Evolutionary conservation across 1,140 invertebrate genomes (phyloP).

Genomic region (Phymorhynchus buccinoides): DNA sequence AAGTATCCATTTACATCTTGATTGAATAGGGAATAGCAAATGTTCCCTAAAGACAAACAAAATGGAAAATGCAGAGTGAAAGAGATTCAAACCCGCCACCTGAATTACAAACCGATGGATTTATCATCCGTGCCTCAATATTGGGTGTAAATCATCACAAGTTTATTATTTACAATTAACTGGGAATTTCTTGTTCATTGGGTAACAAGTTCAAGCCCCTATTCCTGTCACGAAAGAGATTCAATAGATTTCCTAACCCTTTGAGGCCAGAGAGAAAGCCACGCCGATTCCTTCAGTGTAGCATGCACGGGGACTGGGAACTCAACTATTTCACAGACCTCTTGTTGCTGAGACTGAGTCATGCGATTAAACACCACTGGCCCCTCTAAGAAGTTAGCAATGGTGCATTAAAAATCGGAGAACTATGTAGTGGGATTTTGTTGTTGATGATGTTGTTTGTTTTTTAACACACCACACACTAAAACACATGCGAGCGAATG

Average conservation of each 20-base stretch:
- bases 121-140: too few relatives aligned
- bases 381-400: slow-evolving; percentile 36
- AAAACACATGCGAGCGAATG: too few relatives aligned
- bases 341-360: slow-evolving; percentile 87
- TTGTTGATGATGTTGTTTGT: too few relatives aligned
- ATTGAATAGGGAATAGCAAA: too few relatives aligned
- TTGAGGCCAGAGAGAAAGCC: slow-evolving; percentile 61
- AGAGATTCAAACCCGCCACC: too few relatives aligned
- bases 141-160: slow-evolving; percentile 89
- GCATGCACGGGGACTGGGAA: slow-evolving; percentile 85
- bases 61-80: too few relatives aligned
- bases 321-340: slow-evolving; percentile 87
- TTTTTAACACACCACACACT: too few relatives aligned
- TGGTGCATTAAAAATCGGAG: slow-evolving; percentile 21
- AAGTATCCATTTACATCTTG: too few relatives aligned
- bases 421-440: slow-evolving; percentile 50
- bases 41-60: too few relatives aligned
- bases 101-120: too few relatives aligned
- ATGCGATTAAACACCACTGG: slow-evolving; percentile 76
- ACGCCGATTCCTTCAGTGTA: slow-evolving; percentile 84
- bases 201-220: slow-evolving; percentile 85
- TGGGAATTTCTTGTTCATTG: slow-evolving; percentile 91
- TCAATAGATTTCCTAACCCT: slow-evolving; percentile 84
- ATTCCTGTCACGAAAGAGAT: slow-evolving; percentile 82
- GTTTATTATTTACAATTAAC: slow-evolving; percentile 88